These are phyloP conservation scores for Glyphotaelius pellucidus DNA, from an alignment of 2,888 invertebrate genomes.

Conservation along the genomic window DNA sequence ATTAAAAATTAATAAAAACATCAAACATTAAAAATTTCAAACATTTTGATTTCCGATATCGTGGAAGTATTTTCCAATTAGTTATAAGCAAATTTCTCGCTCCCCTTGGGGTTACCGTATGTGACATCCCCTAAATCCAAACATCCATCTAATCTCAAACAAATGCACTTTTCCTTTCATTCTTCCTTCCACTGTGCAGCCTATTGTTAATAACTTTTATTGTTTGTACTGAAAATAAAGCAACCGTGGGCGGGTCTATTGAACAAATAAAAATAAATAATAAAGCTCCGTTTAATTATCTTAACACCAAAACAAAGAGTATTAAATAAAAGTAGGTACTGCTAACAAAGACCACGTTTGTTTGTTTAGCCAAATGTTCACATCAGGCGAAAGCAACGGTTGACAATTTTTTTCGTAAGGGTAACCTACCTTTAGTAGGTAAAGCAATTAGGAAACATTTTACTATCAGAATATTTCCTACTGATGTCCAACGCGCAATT, in stretches of 20 bases:
- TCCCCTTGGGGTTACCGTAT: background rate
- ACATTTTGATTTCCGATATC: background rate
- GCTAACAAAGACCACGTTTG: background rate
- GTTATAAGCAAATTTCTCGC: background rate
- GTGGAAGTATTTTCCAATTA: background rate
- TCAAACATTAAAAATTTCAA: too few species aligned
- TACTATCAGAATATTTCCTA: background rate
- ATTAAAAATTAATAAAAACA: too few species aligned
- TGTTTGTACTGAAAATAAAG: background rate
- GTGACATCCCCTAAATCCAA: background rate
- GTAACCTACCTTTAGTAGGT: background rate
- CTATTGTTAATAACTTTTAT: constrained; percentile 19
- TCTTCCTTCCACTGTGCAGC: background rate
- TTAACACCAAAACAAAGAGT: background rate
- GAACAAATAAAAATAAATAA: background rate
- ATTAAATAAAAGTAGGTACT: background rate
- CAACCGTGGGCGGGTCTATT: background rate
- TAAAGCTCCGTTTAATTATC: background rate
- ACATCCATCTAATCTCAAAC: constrained; percentile 18
- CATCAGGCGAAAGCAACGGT: background rate
- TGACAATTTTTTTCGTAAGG: background rate
- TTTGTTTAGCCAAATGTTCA: constrained; percentile 29
- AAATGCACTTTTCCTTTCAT: constrained; percentile 4
- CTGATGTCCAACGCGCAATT: too few species aligned
- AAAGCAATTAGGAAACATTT: background rate